Conservation (phyloP, 92 coral and sea anemone genomes). For the Epizoanthus stellaris region DNA sequence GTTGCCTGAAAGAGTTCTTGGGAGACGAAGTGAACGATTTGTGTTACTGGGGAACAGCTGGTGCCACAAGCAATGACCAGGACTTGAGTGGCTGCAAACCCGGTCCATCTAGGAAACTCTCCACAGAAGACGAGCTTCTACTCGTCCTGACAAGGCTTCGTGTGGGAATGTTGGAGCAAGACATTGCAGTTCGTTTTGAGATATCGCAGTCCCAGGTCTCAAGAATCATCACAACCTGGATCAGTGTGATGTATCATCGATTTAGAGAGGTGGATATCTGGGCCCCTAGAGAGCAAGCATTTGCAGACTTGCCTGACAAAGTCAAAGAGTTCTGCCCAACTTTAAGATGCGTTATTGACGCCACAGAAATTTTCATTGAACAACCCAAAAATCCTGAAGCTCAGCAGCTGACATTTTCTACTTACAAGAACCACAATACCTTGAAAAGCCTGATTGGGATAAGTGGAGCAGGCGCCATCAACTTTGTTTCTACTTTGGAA, state of each 20-base stretch:
- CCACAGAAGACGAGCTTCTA: too few species aligned
- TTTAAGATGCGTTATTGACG: conserved; percentile 55
- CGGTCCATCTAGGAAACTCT: too few species aligned
- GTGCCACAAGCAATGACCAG: conserved; percentile 23
- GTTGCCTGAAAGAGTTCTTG: conserved; percentile 29
- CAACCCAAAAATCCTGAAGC: conserved; percentile 51
- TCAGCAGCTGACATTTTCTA: conserved; percentile 47
- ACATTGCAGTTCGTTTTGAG: conserved; percentile 40
- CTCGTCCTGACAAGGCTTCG: conserved; percentile 32
- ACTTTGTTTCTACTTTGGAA: conserved; percentile 53
- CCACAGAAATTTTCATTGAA: conserved; percentile 56
- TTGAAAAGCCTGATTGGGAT: conserved; percentile 55
- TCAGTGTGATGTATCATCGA: conserved; percentile 39
- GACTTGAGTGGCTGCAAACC: too few species aligned
- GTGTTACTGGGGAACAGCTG: conserved; percentile 47
- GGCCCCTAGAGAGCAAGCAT: conserved; percentile 33
- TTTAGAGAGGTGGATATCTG: conserved; percentile 51
- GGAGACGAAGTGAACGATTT: conserved; percentile 47
- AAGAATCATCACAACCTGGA: conserved; percentile 42
- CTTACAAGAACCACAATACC: conserved; percentile 47
- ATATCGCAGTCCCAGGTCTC: conserved; percentile 42
- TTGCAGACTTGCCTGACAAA: conserved; percentile 41
- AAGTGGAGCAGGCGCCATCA: conserved; percentile 51
- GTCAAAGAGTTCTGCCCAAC: conserved; percentile 49
- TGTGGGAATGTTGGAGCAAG: conserved; percentile 55